Evolutionary conservation across 2,797 vertebrate species (phyloP).

Genomic region (Adrianichthys oophorus): DNA sequence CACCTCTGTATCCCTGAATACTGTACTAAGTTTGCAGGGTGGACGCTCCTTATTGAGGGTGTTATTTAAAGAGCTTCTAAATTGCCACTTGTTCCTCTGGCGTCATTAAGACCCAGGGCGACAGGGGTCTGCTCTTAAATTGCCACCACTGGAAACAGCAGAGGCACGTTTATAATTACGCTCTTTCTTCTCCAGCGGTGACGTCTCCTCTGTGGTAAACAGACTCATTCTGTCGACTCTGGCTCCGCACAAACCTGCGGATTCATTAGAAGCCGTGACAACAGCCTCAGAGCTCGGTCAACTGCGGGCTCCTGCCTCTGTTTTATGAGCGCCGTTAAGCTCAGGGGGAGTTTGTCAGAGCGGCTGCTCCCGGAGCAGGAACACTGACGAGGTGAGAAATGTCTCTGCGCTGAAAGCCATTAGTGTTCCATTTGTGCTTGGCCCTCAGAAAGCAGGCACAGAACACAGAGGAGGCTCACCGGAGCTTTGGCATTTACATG

Average conservation of each 20-base stretch:
- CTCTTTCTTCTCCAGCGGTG: conserved; percentile 43
- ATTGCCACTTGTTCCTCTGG: conserved; percentile 56
- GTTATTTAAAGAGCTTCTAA: conserved; percentile 37
- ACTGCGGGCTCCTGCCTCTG: conserved; percentile 1
- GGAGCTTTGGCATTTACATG: conserved; percentile 9
- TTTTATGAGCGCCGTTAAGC: conserved; percentile 49
- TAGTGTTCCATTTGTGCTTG: conserved; percentile 52
- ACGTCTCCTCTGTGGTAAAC: conserved; percentile 50
- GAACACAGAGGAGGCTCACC: conserved; percentile 25
- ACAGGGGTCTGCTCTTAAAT: conserved; percentile 48
- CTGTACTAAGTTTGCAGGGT: conserved; percentile 29
- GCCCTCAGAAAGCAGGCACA: conserved; percentile 13
- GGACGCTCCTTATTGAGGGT: conserved; percentile 20
- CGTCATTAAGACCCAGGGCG: conserved; percentile 35
- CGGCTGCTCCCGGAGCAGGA: conserved; percentile 20
- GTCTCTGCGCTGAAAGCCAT: conserved; percentile 48
- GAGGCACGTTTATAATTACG: conserved; percentile 48
- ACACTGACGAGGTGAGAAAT: conserved; percentile 45
- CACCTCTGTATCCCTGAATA: conserved; percentile 26
- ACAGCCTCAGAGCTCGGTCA: conserved; percentile 23
- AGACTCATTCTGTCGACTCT: neutral
- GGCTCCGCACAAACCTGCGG: conserved; percentile 40
- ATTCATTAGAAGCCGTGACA: conserved; percentile 51
- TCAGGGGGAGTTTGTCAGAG: conserved; percentile 29
- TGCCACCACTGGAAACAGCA: conserved; percentile 37